Conservation (phyloP, 2,888 invertebrate species). For the Zootermopsis nevadensis region DNA sequence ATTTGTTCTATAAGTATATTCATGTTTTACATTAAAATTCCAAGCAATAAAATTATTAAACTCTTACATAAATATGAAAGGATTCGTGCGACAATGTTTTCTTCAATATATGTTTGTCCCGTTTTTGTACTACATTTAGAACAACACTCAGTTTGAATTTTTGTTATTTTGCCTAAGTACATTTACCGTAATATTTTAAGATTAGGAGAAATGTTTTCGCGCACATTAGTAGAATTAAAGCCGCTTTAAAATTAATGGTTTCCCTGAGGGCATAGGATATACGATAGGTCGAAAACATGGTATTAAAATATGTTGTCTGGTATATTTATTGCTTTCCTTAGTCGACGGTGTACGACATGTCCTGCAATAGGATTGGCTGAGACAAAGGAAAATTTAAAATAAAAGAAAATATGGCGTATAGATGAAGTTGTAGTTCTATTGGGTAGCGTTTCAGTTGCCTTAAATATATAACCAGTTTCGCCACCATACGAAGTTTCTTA, state of each 20-base stretch:
- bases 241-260: not conserved
- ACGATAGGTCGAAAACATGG: not conserved
- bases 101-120: too few relatives aligned
- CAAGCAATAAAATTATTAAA: too few relatives aligned
- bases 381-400: not conserved
- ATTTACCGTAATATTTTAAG: too few relatives aligned
- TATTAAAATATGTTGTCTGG: slow-evolving; percentile 9
- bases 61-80: too few relatives aligned
- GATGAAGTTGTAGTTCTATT: slow-evolving; percentile 7
- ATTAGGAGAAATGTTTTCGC: not conserved
- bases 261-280: not conserved
- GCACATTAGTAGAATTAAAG: not conserved
- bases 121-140: too few relatives aligned
- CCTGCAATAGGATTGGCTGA: not conserved
- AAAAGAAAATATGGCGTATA: not conserved
- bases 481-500: not conserved
- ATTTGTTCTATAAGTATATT: too few relatives aligned
- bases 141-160: too few relatives aligned
- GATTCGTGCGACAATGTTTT: too few relatives aligned
- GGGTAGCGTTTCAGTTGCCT: not conserved
- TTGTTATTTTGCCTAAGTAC: too few relatives aligned
- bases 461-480: not conserved
- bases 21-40: too few relatives aligned
- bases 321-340: not conserved
- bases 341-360: not conserved